A percentile compares a stretch with the other conserved stretches of the same genome.
These are phyloP conservation scores for Acleris emargana DNA, from an alignment of 2,888 invertebrate species.

Conservation along the genomic window DNA sequence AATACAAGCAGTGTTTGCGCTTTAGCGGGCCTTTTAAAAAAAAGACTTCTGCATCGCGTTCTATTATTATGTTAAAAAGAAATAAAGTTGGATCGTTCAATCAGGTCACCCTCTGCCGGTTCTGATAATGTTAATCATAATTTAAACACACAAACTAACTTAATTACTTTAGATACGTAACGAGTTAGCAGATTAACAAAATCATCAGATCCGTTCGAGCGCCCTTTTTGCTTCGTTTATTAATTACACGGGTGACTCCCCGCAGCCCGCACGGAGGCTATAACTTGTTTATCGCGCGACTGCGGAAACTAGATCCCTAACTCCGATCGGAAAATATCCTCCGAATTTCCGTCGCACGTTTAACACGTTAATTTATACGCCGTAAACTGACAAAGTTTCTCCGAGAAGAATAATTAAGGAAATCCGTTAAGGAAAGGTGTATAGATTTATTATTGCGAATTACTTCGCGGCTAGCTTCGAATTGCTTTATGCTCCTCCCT, in stretches of 20 bases:
- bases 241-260: conserved; percentile 69
- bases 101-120: background rate
- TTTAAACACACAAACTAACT: conserved; percentile 12
- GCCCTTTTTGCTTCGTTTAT: conserved; percentile 68
- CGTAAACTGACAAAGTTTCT: conserved; percentile 42
- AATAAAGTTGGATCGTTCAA: background rate
- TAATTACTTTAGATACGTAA: conserved; percentile 17
- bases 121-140: conserved; percentile 8
- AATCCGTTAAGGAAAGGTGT: conserved; percentile 40
- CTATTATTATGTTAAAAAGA: conserved; percentile 1
- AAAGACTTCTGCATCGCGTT: no score
- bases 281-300: conserved; percentile 76
- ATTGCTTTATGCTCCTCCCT: background rate
- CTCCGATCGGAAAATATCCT: conserved; percentile 70
- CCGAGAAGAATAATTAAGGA: conserved; percentile 44
- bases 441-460: conserved; percentile 39
- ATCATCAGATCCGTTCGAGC: conserved; percentile 66
- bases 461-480: conserved; percentile 22
- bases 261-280: conserved; percentile 53
- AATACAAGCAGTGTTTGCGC: conserved; percentile 43
- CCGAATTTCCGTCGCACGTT: conserved; percentile 61
- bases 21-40: conserved; percentile 5
- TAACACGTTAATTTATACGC: conserved; percentile 43
- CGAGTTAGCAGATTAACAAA: conserved; percentile 54
- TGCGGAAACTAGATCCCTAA: conserved; percentile 74